Conservation (phyloP, 1,140 invertebrate species). For the Latrodectus geometricus region DNA sequence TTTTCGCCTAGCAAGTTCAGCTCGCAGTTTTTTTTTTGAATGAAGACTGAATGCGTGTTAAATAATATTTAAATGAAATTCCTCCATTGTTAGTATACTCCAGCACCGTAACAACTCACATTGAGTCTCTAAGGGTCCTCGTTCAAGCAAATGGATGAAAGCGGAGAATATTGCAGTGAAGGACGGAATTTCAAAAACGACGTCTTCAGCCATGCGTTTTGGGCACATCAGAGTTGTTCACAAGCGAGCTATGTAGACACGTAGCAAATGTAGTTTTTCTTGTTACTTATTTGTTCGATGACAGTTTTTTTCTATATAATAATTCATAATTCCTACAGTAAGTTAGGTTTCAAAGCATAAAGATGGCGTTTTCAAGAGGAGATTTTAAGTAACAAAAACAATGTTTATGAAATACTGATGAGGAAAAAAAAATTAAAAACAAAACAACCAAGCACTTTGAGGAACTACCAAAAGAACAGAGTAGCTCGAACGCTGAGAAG, state of each 20-base stretch:
- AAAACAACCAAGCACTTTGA: neutral
- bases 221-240: neutral
- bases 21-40: neutral
- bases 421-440: neutral
- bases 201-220: neutral
- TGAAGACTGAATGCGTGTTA: neutral
- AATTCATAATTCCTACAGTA: neutral
- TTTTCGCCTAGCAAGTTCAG: neutral
- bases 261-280: neutral
- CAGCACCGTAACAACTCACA: neutral
- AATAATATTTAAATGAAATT: neutral
- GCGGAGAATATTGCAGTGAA: neutral
- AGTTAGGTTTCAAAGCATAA: neutral
- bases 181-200: neutral
- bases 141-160: neutral
- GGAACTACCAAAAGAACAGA: conserved; percentile 15
- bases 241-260: neutral
- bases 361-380: neutral
- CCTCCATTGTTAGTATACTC: neutral
- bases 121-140: neutral
- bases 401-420: neutral
- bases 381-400: too few relatives aligned
- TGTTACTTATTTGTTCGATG: neutral
- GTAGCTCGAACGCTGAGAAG: neutral
- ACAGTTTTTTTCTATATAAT: neutral